These are phyloP conservation scores for Drosophila antonietae DNA, from an alignment of 2,888 invertebrate genomes.

Conservation along the genomic window DNA sequence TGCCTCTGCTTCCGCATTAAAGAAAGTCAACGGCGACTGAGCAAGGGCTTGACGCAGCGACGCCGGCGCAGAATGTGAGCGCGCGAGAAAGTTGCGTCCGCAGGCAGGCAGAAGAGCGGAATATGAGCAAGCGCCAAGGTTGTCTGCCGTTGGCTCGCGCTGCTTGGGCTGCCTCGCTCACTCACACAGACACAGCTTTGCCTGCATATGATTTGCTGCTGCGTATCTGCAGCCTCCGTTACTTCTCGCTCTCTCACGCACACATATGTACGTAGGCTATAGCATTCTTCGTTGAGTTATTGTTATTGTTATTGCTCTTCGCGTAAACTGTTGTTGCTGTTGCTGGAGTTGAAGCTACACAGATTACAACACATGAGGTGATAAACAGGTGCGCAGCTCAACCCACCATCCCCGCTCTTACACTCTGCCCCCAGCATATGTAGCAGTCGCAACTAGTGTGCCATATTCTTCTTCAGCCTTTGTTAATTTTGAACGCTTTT, in stretches of 20 bases:
- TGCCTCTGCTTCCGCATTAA: constrained; percentile 68
- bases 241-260: constrained; percentile 18
- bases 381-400: constrained; percentile 73
- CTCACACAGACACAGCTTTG: background rate
- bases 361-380: constrained; percentile 76
- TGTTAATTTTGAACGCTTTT: constrained; percentile 68
- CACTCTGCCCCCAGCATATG: constrained; percentile 1
- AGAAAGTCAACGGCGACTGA: constrained; percentile 62
- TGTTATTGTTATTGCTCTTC: constrained; percentile 42
- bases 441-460: constrained; percentile 27
- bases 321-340: constrained; percentile 26
- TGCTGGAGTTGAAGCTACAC: constrained; percentile 55
- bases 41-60: constrained; percentile 44
- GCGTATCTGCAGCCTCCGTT: constrained; percentile 46
- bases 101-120: constrained; percentile 28
- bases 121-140: constrained; percentile 60
- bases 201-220: constrained; percentile 13
- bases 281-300: constrained; percentile 40
- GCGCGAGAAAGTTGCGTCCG: constrained; percentile 67
- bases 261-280: constrained; percentile 4
- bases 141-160: constrained; percentile 46
- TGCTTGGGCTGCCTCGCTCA: constrained; percentile 5
- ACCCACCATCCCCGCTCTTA: constrained; percentile 7
- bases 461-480: constrained; percentile 66
- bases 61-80: constrained; percentile 24